These are phyloP conservation scores for Blastobasis lacticolella DNA, from an alignment of 2,888 invertebrate genomes.

Conservation along the genomic window DNA sequence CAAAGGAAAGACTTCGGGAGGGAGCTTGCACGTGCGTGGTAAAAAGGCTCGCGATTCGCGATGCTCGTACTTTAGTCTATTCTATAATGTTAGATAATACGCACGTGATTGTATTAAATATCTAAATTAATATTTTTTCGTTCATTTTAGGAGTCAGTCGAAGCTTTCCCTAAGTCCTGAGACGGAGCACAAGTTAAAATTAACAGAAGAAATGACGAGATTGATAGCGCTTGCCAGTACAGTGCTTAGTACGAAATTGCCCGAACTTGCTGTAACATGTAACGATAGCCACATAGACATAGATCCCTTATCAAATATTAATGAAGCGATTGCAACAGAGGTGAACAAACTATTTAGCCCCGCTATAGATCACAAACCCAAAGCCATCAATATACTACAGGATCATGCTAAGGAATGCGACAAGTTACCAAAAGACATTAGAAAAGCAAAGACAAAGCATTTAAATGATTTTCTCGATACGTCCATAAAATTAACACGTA, in stretches of 20 bases:
- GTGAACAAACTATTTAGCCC: too few relatives aligned
- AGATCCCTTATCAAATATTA: neutral
- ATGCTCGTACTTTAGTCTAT: too few relatives aligned
- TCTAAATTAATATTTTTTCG: too few relatives aligned
- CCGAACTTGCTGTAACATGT: slow-evolving; percentile 52
- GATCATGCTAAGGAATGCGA: too few relatives aligned
- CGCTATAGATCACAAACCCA: too few relatives aligned
- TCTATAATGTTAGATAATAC: too few relatives aligned
- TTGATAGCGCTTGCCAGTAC: slow-evolving; percentile 67
- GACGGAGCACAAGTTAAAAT: slow-evolving; percentile 44
- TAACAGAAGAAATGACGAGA: slow-evolving; percentile 60
- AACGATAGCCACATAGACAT: slow-evolving; percentile 17
- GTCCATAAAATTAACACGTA: slow-evolving; percentile 30
- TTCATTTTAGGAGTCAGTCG: slow-evolving; percentile 49
- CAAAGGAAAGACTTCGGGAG: too few relatives aligned
- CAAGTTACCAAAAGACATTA: slow-evolving; percentile 22
- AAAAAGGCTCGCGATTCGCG: too few relatives aligned
- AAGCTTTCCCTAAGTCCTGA: slow-evolving; percentile 49
- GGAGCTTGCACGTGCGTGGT: too few relatives aligned
- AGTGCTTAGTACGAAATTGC: slow-evolving; percentile 59
- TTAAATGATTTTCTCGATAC: slow-evolving; percentile 33
- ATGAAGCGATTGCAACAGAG: slow-evolving; percentile 24
- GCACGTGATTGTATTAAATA: too few relatives aligned
- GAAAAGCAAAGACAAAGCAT: slow-evolving; percentile 28
- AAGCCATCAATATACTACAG: too few relatives aligned